Evolutionary conservation across 92 coral and sea anemone genomes (phyloP), one percentile per base, ranked within the genome.

Genomic region (Virgularia gustaviana): DNA sequence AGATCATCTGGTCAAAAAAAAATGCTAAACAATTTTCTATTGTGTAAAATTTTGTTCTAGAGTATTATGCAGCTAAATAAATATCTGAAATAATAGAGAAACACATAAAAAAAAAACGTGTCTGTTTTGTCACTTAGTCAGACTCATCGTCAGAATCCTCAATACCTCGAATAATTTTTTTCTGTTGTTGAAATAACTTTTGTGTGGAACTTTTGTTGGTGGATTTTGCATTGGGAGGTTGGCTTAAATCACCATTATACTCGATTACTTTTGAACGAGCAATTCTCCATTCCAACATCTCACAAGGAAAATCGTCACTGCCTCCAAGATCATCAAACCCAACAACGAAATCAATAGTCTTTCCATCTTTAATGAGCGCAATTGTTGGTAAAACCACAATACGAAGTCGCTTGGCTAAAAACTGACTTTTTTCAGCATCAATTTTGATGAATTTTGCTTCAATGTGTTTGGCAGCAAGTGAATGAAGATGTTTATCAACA

Each of bases 261-360:
- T 94, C 88, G 57, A 94, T 94, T 9, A 86, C 99, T 27, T 89
- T 85, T 36, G 94, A 73, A 25, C 81, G 88, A 13, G 96, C 99
- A 42, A 94, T 89, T 37, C 99, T 74, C 99, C 99, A 94, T 54
- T 86, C 99, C 85, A 94, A 71, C 95, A 94, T 83, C 38, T 83
- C 90, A 45, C 94, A 89, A 6, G 86, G 78, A 49, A 89, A 94
- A 10, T 94, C 99, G 59, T 94, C 99, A 53, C 82, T 85, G 25
- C 99, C 99, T 0, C 99, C 99, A 22, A 94, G 81, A 35, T 94
- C 99, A 56, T 94, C 99, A 74, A 94, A 94, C 9, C 99, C 99
- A 34, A 87, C 79, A 71, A 94, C 84, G n/a, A 89, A 83, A 80
- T 94, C 99, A 8, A 85, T 83, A 63, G 88, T 89, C 72, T 94